Evolutionary conservation across 2,113 vertebrate species (phyloP).

Genomic region (Panthera leo): DNA sequence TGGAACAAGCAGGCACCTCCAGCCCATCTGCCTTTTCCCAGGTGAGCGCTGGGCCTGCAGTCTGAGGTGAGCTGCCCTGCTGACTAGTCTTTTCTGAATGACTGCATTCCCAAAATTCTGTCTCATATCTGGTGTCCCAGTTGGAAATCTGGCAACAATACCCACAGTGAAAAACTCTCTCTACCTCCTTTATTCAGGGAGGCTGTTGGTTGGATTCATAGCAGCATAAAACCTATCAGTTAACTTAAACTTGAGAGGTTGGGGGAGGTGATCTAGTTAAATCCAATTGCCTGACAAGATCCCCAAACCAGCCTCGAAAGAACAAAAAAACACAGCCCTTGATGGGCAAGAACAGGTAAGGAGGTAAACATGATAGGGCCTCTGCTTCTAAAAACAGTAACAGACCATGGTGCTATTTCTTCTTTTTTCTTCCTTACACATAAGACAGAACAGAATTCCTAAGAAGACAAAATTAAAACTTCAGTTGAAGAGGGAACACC

Average conservation of each 20-base stretch:
- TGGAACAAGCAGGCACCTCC: slow-evolving; percentile 1
- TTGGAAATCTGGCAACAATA: slow-evolving; percentile 49
- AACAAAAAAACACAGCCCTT: slow-evolving; percentile 74
- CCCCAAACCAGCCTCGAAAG: slow-evolving; percentile 73
- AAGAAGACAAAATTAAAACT: slow-evolving; percentile 63
- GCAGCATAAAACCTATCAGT: slow-evolving; percentile 85
- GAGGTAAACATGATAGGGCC: slow-evolving; percentile 80
- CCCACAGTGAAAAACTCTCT: slow-evolving; percentile 61
- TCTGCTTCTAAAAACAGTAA: slow-evolving; percentile 76
- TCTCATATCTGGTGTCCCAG: slow-evolving; percentile 6
- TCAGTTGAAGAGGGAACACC: slow-evolving; percentile 27
- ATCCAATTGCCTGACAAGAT: slow-evolving; percentile 58
- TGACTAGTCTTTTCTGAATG: not conserved
- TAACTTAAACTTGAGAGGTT: slow-evolving; percentile 75
- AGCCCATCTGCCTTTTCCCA: not conserved
- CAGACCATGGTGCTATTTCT: slow-evolving; percentile 76
- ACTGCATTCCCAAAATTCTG: slow-evolving; percentile 5
- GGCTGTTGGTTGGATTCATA: slow-evolving; percentile 83
- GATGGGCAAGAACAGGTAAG: slow-evolving; percentile 68
- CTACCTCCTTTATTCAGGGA: slow-evolving; percentile 75
- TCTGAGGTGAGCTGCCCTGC: not conserved
- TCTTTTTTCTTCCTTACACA: slow-evolving; percentile 65
- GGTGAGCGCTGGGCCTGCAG: not conserved
- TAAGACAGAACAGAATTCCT: slow-evolving; percentile 71
- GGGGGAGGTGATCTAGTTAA: slow-evolving; percentile 49